A percentile compares a stretch with the other conserved stretches of the same genome.
Conservation (phyloP, 2,888 invertebrate species). For the Ichneumoninae sp. region DNA sequence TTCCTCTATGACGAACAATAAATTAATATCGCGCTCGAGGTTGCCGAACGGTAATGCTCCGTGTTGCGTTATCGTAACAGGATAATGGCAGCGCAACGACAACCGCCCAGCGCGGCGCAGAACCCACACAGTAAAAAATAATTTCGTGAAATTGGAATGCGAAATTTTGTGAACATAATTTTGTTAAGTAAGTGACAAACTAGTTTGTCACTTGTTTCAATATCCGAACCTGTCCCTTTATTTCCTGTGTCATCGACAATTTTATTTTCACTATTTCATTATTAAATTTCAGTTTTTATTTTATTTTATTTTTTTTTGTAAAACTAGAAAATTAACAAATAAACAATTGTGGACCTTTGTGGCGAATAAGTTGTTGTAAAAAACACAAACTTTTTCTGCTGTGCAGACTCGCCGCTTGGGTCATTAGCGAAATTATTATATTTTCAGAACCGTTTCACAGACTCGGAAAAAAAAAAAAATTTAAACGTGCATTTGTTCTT, state of each 20-base stretch:
- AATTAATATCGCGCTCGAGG: conserved; percentile 53
- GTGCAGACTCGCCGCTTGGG: too few relatives aligned
- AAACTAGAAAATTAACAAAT: too few relatives aligned
- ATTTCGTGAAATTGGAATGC: neutral
- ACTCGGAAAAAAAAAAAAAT: neutral
- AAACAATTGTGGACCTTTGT: too few relatives aligned
- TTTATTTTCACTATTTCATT: too few relatives aligned
- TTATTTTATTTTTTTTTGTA: too few relatives aligned
- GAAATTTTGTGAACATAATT: neutral
- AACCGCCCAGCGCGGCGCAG: neutral
- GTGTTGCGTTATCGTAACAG: conserved; percentile 32
- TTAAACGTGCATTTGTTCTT: too few relatives aligned
- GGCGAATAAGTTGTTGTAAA: too few relatives aligned
- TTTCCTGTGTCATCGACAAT: too few relatives aligned
- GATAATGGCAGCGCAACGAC: conserved; percentile 4
- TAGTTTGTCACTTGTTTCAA: too few relatives aligned
- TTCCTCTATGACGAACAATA: conserved; percentile 42
- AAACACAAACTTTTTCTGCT: too few relatives aligned
- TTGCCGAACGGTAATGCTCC: conserved; percentile 47
- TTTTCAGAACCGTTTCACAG: neutral
- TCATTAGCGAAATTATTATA: neutral
- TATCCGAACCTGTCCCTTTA: too few relatives aligned
- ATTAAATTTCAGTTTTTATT: too few relatives aligned
- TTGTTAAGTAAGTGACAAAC: neutral
- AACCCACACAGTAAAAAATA: neutral